Base-by-base conservation (phyloP, 2,113 vertebrate species). In the Lepus timidus region DNA sequence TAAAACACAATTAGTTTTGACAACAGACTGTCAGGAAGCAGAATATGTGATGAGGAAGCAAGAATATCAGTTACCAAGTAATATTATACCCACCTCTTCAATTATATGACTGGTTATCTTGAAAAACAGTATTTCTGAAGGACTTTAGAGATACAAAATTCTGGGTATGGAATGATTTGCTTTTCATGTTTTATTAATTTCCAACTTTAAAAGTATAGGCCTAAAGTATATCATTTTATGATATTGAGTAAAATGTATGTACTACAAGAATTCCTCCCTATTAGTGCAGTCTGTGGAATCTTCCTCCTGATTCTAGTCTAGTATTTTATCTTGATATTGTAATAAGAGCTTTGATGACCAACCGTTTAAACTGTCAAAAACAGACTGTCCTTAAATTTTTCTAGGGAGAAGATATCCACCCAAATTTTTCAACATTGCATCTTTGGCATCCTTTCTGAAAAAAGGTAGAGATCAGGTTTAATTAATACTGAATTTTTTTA, bases 401-500 rank as follows among this genome's bases (percentile, higher is more conserved):
- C 75, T 93, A 88, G 61, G 23, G 27, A 76, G 51, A 95, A 88
- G 36, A 79, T 31, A 93, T 6, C 58, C 29, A 29, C 78, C 79
- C 74, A 97, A 52, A 83, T 82, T 93, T 95, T 88, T 86, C 74
- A 80, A 81, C 25, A 89, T 86, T 88, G 19, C 20, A 75, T 93
- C 22, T 95, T 90, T 95, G 49, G 19, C 25, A 20, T 49, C 49
- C 67, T 89, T 96, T 89, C 33, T 85, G 27, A 85, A 84, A 91
- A 94, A 70, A 39, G 31, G 68, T 84, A 88, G 51, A 64, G 33
- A 51, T 88, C 80, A 76, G 58, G 29, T 91, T 95, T 92, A 94
- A 70, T 93, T 93, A 96, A 96, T 93, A 90, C 92, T 96, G 85
- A 78, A n/a, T 44, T 87, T 65, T 86, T 90, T 93, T 96, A 71